These are phyloP conservation scores for Psittacula cyanocephala DNA, from an alignment of 2,113 vertebrate species.

Conservation along the genomic window DNA sequence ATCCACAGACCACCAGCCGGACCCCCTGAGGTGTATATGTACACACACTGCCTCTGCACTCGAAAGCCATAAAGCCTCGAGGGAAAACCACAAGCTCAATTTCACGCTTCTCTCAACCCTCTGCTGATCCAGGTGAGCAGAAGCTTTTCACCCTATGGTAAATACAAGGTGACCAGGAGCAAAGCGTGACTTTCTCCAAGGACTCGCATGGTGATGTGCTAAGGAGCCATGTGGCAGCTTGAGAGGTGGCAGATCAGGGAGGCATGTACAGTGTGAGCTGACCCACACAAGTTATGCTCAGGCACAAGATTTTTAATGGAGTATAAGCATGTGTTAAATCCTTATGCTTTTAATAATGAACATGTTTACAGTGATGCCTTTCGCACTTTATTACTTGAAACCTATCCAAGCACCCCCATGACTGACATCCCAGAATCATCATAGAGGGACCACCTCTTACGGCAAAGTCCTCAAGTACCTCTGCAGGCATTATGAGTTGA, in stretches of 20 bases:
- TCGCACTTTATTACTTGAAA: not conserved
- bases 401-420: not conserved
- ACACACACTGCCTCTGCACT: not conserved
- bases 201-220: fast-evolving
- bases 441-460: not conserved
- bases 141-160: not conserved
- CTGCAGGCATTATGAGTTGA: not conserved
- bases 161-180: not conserved
- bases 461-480: fast-evolving
- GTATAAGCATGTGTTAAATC: not conserved
- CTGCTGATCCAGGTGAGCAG: fast-evolving
- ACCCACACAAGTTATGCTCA: not conserved
- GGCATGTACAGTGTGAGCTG: fast-evolving
- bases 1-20: fast-evolving
- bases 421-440: not conserved
- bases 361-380: not conserved
- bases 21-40: fast-evolving
- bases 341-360: not conserved
- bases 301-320: not conserved
- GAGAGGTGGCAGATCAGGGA: not conserved
- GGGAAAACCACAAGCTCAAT: not conserved
- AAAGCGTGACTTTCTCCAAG: not conserved
- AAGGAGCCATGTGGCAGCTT: not conserved
- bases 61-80: not conserved
- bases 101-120: not conserved